Conservation (phyloP, 2,888 invertebrate genomes). For the Mactromeris polynyma region DNA sequence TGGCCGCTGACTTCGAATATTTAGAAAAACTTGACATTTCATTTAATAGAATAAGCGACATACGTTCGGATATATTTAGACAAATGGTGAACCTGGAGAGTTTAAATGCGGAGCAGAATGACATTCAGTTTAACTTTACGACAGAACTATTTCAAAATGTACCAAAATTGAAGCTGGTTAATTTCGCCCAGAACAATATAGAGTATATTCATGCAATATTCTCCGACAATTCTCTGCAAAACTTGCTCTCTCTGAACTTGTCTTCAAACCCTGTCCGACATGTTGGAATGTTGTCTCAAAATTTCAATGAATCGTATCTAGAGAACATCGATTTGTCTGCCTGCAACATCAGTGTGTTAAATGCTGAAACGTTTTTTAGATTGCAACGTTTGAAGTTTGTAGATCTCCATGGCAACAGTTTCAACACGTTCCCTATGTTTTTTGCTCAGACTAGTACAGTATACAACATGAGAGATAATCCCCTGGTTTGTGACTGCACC, state of each 20-base stretch:
- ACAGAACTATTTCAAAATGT: conserved; percentile 27
- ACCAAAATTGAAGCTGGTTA: conserved; percentile 29
- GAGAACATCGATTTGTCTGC: conserved; percentile 52
- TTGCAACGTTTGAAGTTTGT: conserved; percentile 56
- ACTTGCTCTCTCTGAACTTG: conserved; percentile 43
- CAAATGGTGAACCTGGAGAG: conserved; percentile 22
- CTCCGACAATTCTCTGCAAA: conserved; percentile 32
- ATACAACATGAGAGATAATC: conserved; percentile 62
- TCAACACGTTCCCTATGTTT: conserved; percentile 65
- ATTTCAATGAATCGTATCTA: conserved; percentile 11
- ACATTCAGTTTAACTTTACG: conserved; percentile 30
- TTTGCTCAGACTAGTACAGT: conserved; percentile 40
- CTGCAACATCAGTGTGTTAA: conserved; percentile 30
- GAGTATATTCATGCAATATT: conserved; percentile 27
- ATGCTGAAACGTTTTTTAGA: conserved; percentile 48
- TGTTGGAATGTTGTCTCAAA: conserved; percentile 27
- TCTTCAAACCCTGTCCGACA: conserved; percentile 43
- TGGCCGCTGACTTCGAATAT: conserved; percentile 28
- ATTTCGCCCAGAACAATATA: conserved; percentile 54
- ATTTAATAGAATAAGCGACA: conserved; percentile 44
- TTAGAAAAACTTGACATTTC: conserved; percentile 53
- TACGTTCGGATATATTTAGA: conserved; percentile 26
- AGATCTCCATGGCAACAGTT: conserved; percentile 53
- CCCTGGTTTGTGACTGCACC: conserved; percentile 67
- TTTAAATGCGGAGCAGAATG: conserved; percentile 48